Conservation (phyloP, 2,888 invertebrate species). For the Calameuta pallipes region DNA sequence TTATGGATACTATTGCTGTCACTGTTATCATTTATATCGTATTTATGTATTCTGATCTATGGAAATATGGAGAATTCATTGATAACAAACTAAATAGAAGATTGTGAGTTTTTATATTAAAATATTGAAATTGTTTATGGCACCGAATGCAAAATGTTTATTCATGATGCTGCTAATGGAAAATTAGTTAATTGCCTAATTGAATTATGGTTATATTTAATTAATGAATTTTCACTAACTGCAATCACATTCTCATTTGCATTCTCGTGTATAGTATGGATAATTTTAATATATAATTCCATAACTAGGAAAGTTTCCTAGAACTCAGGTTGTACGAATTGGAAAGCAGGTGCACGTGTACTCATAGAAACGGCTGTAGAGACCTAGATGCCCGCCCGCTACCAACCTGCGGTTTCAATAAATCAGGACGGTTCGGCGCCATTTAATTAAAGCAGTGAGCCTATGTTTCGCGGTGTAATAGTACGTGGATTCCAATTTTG, state of each 20-base stretch:
- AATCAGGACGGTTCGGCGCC: slow-evolving; percentile 23
- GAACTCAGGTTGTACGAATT: slow-evolving; percentile 10
- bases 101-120: background rate
- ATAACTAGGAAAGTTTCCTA: slow-evolving; percentile 14
- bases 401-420: slow-evolving; percentile 17
- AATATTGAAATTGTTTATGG: background rate
- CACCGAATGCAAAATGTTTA: background rate
- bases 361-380: background rate
- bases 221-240: background rate
- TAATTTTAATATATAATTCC: background rate
- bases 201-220: background rate
- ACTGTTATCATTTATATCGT: background rate
- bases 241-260: background rate
- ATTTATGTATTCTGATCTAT: background rate
- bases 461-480: slow-evolving; percentile 22
- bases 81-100: background rate
- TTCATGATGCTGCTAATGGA: background rate
- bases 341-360: slow-evolving; percentile 13
- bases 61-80: background rate
- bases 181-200: background rate
- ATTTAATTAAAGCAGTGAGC: slow-evolving; percentile 25
- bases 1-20: background rate
- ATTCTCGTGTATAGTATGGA: background rate
- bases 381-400: slow-evolving; percentile 1
- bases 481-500: slow-evolving; percentile 9